Percentiles rank a stretch among this genome's conserved stretches.
These are phyloP conservation scores for Equus przewalskii DNA, from an alignment of 2,113 vertebrate species.

Conservation along the genomic window DNA sequence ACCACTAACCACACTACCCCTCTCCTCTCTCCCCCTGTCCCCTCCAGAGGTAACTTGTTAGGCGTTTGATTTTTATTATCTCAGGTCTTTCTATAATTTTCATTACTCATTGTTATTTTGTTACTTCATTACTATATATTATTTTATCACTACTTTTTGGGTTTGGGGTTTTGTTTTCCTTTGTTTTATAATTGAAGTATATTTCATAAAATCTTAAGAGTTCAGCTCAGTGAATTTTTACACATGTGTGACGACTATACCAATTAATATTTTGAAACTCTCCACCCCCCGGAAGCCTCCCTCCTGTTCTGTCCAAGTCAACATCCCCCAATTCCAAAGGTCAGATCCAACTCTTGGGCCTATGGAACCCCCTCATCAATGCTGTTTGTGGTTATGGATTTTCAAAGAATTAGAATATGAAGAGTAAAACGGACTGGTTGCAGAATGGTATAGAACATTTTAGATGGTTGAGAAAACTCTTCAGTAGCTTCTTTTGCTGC, in stretches of 20 bases:
- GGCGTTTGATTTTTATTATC: not conserved
- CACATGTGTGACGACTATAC: not conserved
- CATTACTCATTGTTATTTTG: not conserved
- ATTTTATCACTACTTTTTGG: not conserved
- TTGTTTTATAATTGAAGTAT: not conserved
- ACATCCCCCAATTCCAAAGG: not conserved
- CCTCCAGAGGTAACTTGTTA: not conserved
- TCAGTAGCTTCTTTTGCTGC: not conserved
- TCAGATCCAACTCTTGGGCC: not conserved
- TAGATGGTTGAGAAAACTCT: not conserved
- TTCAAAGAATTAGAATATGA: not conserved
- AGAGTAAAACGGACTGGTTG: not conserved
- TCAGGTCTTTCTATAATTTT: not conserved
- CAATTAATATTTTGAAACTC: not conserved
- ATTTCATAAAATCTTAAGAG: not conserved
- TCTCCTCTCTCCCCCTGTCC: not conserved
- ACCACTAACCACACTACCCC: not conserved
- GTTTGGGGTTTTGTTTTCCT: not conserved
- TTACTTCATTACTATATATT: not conserved
- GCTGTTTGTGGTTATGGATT: not conserved
- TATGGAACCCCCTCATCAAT: not conserved
- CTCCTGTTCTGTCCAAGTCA: not conserved
- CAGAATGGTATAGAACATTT: not conserved
- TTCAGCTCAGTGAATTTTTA: not conserved
- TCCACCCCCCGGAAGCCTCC: not conserved